Evolutionary conservation across 1,140 invertebrate genomes (phyloP), one percentile per base, ranked within the genome.

Genomic region (Drosophila prosaltans): DNA sequence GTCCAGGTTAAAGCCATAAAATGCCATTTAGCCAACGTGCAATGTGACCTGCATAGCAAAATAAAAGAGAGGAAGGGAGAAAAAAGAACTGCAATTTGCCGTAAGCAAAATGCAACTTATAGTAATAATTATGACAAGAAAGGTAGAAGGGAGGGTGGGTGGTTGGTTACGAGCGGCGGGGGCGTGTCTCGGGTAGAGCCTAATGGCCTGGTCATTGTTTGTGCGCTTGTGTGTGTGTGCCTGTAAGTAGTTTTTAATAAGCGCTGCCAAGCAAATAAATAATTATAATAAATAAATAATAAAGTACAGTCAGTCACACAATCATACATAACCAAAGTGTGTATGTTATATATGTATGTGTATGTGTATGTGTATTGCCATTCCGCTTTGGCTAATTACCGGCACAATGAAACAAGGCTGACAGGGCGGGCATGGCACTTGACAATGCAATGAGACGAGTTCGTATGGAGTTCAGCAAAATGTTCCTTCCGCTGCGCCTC

Each of bases 211-310:
- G 57, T 69, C 72, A 86, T 86, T 80, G 83, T 88, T 86, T 48
- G 5, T 7, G 43, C 2, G 8, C 24, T 21, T 51, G 30, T 41
- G 60, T 26, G 54, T 40, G 60, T 72, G 54, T 54, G 71, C 55
- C 69, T 73, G 69, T 77, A 83, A 88, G 84, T 80, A 83, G 83
- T 51, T 89, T 88, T 83, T 88, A 88, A 88, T 88, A 71, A 84
- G 84, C 80, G 65, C 11, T 76, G 82, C 62, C 75, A 59, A 66
- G 68, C 81, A 89, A 89, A 88, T 88, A 89, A 88, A 88, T 88
- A 83, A 88, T 88, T 89, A 83, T 89, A 83, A 88, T 89, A 88
- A 83, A 86, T 88, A 88, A 80, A 86, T 86, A 74, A 86, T 80
- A 80, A 82, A 82, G 72, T 67, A 72, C 66, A 58, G 68, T 75